Conservation (phyloP, 2,888 invertebrate genomes). For the Physocephala rufipes region DNA sequence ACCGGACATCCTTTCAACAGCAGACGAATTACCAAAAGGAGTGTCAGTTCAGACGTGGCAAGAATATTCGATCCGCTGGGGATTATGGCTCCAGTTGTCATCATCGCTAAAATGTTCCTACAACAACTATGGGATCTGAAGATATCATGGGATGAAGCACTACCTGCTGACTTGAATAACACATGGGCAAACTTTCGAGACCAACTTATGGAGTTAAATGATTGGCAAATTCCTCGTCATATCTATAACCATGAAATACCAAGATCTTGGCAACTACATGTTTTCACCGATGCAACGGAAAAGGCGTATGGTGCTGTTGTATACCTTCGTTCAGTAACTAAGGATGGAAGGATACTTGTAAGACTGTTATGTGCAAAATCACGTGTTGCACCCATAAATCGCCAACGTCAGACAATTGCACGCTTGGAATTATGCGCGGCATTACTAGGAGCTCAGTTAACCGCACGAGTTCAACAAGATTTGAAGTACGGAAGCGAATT, state of each 20-base stretch:
- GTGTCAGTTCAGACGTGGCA: not conserved
- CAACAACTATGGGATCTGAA: slow-evolving; percentile 16
- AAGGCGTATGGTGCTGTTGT: slow-evolving; percentile 18
- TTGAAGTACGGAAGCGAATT: not conserved
- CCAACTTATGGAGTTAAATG: not conserved
- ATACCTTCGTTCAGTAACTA: not conserved
- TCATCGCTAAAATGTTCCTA: not conserved
- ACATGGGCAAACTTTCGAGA: too few species aligned
- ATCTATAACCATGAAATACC: not conserved
- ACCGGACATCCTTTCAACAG: not conserved
- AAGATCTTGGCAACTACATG: not conserved
- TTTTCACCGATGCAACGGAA: not conserved
- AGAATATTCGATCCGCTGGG: slow-evolving; percentile 3
- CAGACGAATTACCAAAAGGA: not conserved
- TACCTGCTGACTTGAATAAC: slow-evolving; percentile 1
- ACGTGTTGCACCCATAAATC: slow-evolving; percentile 11
- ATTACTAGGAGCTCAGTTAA: not conserved
- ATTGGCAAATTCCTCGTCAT: not conserved
- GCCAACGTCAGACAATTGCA: not conserved
- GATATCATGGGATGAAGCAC: slow-evolving; percentile 6
- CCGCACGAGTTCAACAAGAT: not conserved
- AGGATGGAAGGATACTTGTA: slow-evolving; percentile 10
- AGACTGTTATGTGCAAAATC: slow-evolving; percentile 3
- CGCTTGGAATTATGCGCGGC: not conserved
- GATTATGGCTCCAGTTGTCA: not conserved